Evolutionary conservation across 2,113 vertebrate species (phyloP).

Genomic region (Cygnus buccinator): DNA sequence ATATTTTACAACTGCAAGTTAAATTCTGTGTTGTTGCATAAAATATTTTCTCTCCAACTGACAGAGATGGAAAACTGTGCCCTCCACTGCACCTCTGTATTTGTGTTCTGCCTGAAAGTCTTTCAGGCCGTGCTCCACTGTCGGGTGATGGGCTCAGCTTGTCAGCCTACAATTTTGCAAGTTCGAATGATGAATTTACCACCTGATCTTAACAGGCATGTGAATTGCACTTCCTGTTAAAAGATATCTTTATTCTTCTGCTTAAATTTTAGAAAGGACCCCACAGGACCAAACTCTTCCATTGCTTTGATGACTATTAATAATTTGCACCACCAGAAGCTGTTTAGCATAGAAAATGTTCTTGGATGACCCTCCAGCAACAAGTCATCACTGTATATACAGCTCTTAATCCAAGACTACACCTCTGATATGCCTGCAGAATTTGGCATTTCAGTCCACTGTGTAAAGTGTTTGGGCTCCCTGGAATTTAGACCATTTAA

Average conservation of each 20-base stretch:
- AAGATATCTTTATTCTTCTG: constrained; percentile 19
- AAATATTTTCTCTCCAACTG: neutral
- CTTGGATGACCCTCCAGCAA: constrained; percentile 19
- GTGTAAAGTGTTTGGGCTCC: neutral
- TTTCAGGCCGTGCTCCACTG: neutral
- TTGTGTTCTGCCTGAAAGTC: neutral
- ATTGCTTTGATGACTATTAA: neutral
- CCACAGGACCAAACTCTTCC: neutral
- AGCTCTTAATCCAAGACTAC: neutral
- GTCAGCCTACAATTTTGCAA: neutral
- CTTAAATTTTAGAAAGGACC: neutral
- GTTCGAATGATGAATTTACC: neutral
- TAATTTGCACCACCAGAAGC: neutral
- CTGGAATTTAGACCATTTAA: constrained; percentile 10
- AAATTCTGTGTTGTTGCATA: neutral
- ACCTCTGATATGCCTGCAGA: neutral
- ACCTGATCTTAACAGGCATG: neutral
- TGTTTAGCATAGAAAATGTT: neutral
- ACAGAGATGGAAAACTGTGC: neutral
- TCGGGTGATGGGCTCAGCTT: neutral
- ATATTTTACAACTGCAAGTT: neutral
- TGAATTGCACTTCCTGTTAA: neutral
- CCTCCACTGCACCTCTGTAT: neutral
- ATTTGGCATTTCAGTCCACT: constrained; percentile 4
- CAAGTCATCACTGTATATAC: neutral